These are phyloP conservation scores for Coenonympha glycerion DNA, from an alignment of 2,888 invertebrate species.

Conservation along the genomic window DNA sequence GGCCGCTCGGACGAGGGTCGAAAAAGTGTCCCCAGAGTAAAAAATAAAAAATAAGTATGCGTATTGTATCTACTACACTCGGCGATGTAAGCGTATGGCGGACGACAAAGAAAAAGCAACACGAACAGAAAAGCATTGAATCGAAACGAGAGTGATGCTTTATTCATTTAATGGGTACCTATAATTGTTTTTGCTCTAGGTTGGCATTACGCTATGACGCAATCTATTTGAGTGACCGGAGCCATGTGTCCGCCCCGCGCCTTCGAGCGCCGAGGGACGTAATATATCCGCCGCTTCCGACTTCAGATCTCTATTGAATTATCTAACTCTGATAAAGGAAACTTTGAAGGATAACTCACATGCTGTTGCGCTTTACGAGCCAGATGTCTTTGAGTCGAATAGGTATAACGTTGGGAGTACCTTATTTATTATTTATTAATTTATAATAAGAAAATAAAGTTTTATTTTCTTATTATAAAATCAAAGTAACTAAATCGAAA, in stretches of 20 bases:
- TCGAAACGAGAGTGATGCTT: conserved; percentile 51
- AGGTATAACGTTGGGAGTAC: not conserved
- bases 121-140: conserved; percentile 45
- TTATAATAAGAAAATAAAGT: too few species aligned
- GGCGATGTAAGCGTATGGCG: conserved; percentile 61
- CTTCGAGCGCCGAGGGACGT: conserved; percentile 34
- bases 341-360: conserved; percentile 31
- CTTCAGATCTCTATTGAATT: conserved; percentile 45
- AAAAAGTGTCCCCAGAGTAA: conserved; percentile 75
- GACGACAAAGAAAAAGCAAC: conserved; percentile 65
- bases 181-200: conserved; percentile 68
- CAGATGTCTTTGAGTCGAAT: conserved; percentile 3
- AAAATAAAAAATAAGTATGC: conserved; percentile 71
- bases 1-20: conserved; percentile 76
- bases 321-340: conserved; percentile 44
- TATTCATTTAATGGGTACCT: conserved; percentile 57
- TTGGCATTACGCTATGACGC: conserved; percentile 58
- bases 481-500: too few species aligned
- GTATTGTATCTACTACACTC: conserved; percentile 67
- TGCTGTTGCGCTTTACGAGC: conserved; percentile 11
- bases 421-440: not conserved
- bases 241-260: conserved; percentile 46
- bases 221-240: conserved; percentile 69
- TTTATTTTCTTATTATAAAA: too few species aligned
- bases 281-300: conserved; percentile 36